Evolutionary conservation across 2,888 invertebrate species (phyloP), one percentile per base, ranked within the genome.

Genomic region (Habrosyne pyritoides): DNA sequence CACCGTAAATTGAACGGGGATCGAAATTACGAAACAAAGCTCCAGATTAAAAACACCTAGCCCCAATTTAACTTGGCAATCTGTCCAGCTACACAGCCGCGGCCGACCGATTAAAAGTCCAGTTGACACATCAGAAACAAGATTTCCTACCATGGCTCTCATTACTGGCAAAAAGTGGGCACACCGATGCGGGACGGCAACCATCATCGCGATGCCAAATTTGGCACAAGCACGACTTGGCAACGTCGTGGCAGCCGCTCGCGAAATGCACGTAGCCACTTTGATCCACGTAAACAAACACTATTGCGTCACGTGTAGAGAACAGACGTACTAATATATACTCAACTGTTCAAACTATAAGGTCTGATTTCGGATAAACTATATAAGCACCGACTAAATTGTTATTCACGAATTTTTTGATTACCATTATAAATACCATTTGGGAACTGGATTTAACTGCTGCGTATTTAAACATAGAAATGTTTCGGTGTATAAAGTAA

Each of bases 201-300:
- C 80, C 77, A 81, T 79, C 79, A 80, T 71, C 75, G 70, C 71
- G 80, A 73, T 75, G 78, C 83, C 84, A 83, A 87, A 87, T 88
- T 89, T 86, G 88, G 87, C 85, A 73, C 84, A 84, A 79, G 82
- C 83, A 80, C 83, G 81, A 84, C 80, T 86, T 89, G 89, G 89
- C 90, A 87, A 89, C 89, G 83, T 75, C 77, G 77, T 67, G 70
- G 64, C 65, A 69, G 61, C 66, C 63, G 67, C 70, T 79, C 75
- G 75, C 78, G 69, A 77, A 77, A 71, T 78, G 78, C 79, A 79
- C 79, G 76, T 79, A 80, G 71, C 78, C 76, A 83, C 79, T 83
- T 68, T 61, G 73, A 76, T 77, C 77, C 78, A 79, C 79, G 89
- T 88, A 89, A 90, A 89, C 89, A 90, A 86, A 89, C 81, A 77